A percentile compares a stretch with the other conserved stretches of the same genome.
phyloP scores from a whole-genome alignment of 2,888 invertebrate species.

The Augochlorella aurata region DNA sequence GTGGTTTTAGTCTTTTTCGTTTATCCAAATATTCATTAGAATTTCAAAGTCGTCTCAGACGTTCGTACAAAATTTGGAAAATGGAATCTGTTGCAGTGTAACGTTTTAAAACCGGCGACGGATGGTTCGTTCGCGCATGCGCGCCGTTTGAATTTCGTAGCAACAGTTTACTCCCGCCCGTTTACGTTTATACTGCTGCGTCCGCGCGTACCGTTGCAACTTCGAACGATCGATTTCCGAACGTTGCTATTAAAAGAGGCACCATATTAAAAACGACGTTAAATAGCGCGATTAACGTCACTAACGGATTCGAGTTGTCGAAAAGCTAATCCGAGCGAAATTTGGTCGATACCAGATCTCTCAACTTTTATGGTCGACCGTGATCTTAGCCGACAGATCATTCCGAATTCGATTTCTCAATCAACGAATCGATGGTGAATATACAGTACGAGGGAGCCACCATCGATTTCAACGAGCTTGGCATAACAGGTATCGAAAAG shows the following conservation, averaged over 20 bases:
- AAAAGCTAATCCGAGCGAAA: slow-evolving; percentile 38
- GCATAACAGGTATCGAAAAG: too few species aligned
- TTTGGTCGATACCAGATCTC: slow-evolving; percentile 51
- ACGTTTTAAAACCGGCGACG: not conserved
- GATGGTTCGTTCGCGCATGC: not conserved
- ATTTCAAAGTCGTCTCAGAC: not conserved
- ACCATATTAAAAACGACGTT: slow-evolving; percentile 55
- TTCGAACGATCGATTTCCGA: slow-evolving; percentile 52
- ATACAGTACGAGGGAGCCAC: too few species aligned
- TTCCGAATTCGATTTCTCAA: slow-evolving; percentile 32
- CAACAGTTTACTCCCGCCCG: slow-evolving; percentile 16
- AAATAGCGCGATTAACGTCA: slow-evolving; percentile 35
- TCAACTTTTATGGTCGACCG: slow-evolving; percentile 25
- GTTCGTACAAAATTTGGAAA: not conserved
- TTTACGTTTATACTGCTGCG: slow-evolving; percentile 36
- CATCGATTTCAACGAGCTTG: too few species aligned
- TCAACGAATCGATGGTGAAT: slow-evolving; percentile 21
- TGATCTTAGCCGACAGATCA: slow-evolving; percentile 17
- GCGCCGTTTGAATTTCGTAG: not conserved
- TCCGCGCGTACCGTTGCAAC: slow-evolving; percentile 43
- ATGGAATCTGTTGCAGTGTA: not conserved
- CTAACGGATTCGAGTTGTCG: slow-evolving; percentile 29
- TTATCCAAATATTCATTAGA: not conserved
- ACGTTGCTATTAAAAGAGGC: slow-evolving; percentile 55
- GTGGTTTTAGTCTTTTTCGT: not conserved